phyloP scores from a whole-genome alignment of 1,140 invertebrate genomes.

The Drosophila tropicalis region DNA sequence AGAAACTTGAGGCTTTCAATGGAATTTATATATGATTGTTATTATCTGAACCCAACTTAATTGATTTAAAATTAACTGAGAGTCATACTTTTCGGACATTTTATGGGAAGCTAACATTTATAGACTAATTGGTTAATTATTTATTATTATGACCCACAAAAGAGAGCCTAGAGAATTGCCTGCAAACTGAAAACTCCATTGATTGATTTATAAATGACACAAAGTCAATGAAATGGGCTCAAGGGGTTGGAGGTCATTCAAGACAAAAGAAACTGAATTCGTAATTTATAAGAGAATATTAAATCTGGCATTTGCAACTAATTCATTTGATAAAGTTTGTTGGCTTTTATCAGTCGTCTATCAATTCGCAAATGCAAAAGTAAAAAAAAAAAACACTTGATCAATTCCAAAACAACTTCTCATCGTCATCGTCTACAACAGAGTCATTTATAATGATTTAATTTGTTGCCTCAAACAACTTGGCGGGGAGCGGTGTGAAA shows the following conservation, averaged over 20 bases:
- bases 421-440: slow-evolving; percentile 17
- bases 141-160: too few species aligned
- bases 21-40: background rate
- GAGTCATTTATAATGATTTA: slow-evolving; percentile 63
- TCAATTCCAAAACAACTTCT: slow-evolving; percentile 4
- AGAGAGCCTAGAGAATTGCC: too few species aligned
- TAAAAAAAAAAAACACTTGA: background rate
- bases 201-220: too few species aligned
- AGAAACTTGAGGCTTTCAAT: background rate
- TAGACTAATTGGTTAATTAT: too few species aligned
- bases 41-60: background rate
- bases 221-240: too few species aligned
- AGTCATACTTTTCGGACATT: too few species aligned
- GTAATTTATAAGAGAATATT: too few species aligned
- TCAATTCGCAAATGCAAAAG: too few species aligned
- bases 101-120: too few species aligned
- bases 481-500: background rate
- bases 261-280: too few species aligned
- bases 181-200: too few species aligned
- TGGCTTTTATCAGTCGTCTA: slow-evolving; percentile 19
- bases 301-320: background rate
- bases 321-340: background rate
- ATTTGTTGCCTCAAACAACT: slow-evolving; percentile 58
- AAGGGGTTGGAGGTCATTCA: too few species aligned
- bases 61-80: background rate